Base-by-base conservation (phyloP, 2,888 invertebrate species). In the Beris chalybata region DNA sequence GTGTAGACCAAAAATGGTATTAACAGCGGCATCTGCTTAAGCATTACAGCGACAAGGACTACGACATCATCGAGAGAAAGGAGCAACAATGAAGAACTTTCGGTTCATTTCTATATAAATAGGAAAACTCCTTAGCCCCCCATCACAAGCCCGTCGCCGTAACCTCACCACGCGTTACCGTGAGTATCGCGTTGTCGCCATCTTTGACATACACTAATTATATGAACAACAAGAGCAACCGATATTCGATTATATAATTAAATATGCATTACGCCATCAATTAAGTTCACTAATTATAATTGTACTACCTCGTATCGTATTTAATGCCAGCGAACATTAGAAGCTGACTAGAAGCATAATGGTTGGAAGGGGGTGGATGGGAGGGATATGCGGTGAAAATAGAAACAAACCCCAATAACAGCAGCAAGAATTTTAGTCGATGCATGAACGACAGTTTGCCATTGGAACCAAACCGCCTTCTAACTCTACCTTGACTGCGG, bases 31-130 rank as follows among this genome's bases (percentile, higher is more conserved):
- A 15, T 38, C 38, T 38, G 38, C 38, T 38, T 38, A 38, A 38
- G 38, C 38, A 38, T 38, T 5, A 38, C 22, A 38, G 38, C 38
- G 73, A 71, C 77, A 78, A 77, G 77, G 77, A 77, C 77, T 64
- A 64, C 65, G 43, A 61, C 31, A 38, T 38, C 38, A 22, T 22
- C 22, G 22, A 22, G 22, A 22, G 22, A 22, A 22, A 38, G 38
- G 38, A 38, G 38, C 38, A 38, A 38, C 7, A 9, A 38, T 38
- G 9, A 38, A 38, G 38, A 38, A 38, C 38, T 38, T 38, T 38
- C 38, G 38, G 9, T 9, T 38, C 9, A 9, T 5, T 38, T 38
- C 22, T 22, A 22, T 3, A 22, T 22, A 22, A 22, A 13, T 7
- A 48, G 48, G 11, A 11, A 15, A 4, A 48, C 48, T 12, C n/a